phyloP scores from a whole-genome alignment of 2,888 invertebrate genomes.

The Cepaea hortensis region DNA sequence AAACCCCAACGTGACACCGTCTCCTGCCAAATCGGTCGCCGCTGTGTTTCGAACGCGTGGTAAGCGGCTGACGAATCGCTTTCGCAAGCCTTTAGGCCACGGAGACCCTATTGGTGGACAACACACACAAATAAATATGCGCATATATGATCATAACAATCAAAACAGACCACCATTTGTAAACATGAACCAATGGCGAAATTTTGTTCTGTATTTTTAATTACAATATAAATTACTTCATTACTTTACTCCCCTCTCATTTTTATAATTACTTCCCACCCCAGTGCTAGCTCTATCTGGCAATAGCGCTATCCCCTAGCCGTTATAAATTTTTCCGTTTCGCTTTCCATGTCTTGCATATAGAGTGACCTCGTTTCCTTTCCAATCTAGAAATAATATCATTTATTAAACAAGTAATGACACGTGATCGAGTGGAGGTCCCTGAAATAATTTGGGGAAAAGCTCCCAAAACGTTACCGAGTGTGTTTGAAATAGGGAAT shows the following conservation, averaged over 20 bases:
- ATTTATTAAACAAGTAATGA: conserved; percentile 48
- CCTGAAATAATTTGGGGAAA: conserved; percentile 44
- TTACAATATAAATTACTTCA: too few species aligned
- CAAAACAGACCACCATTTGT: too few species aligned
- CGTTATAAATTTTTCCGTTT: not conserved
- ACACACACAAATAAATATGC: too few species aligned
- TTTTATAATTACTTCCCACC: not conserved
- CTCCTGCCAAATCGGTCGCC: too few species aligned
- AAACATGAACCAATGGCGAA: too few species aligned
- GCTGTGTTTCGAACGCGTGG: too few species aligned
- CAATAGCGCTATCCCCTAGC: not conserved
- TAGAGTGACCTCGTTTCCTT: conserved; percentile 37
- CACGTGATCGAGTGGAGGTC: conserved; percentile 45
- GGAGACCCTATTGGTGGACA: too few species aligned
- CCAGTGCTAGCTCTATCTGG: not conserved
- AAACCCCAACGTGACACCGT: too few species aligned
- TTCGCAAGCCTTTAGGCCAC: too few species aligned
- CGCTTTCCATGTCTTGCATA: conserved; percentile 17
- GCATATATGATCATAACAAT: too few species aligned
- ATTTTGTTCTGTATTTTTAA: too few species aligned
- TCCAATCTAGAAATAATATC: conserved; percentile 49
- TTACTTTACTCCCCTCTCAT: not conserved
- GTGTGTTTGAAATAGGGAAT: conserved; percentile 43
- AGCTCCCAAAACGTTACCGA: conserved; percentile 47
- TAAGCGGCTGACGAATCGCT: too few species aligned